These are phyloP conservation scores for Sternotherus odoratus DNA, from an alignment of 2,797 vertebrate species.

Conservation along the genomic window DNA sequence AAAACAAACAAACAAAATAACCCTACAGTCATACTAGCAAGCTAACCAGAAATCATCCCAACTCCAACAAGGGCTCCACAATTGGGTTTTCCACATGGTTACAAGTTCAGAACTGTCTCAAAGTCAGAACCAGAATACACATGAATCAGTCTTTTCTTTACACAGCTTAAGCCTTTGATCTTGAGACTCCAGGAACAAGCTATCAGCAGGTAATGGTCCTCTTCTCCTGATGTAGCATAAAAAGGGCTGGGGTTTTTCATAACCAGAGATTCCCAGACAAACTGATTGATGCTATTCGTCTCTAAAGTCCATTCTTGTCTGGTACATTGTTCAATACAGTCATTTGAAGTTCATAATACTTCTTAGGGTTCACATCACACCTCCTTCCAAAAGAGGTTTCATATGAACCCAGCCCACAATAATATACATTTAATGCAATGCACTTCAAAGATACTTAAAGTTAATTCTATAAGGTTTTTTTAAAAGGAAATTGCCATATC, in stretches of 20 bases:
- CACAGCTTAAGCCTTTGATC: not conserved
- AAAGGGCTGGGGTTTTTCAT: not conserved
- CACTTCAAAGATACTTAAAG: not conserved
- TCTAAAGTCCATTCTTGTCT: not conserved
- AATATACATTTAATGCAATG: not conserved
- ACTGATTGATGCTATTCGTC: not conserved
- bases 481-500: not conserved
- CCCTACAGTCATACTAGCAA: no score
- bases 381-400: not conserved
- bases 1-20: no score
- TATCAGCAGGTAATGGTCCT: not conserved
- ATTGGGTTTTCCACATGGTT: not conserved
- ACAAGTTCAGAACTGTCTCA: not conserved
- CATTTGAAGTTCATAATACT: not conserved
- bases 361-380: not conserved
- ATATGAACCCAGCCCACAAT: not conserved
- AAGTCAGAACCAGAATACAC: not conserved
- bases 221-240: not conserved
- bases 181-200: not conserved
- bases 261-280: not conserved
- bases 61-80: not conserved
- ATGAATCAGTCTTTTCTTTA: not conserved
- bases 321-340: not conserved
- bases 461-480: not conserved
- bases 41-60: not conserved